Base-by-base conservation (phyloP, 2,888 invertebrate species). In the Achlya flavicornis region DNA sequence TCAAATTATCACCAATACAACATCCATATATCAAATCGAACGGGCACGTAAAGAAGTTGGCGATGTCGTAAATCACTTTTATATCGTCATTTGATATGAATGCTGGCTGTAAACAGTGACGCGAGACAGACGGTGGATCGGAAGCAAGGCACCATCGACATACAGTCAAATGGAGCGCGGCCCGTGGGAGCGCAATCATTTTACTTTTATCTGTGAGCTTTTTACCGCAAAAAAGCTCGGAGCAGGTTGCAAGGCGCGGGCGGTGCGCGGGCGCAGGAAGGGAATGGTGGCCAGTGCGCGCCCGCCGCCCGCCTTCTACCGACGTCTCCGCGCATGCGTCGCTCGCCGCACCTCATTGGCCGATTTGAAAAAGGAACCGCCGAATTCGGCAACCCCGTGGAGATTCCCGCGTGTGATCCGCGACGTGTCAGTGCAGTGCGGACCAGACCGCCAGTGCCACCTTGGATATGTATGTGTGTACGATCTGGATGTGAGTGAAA, bases 191-290 rank as follows among this genome's bases (percentile, higher is more conserved):
- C 87, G 84, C 77, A 81, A 83, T 83, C 76, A 80, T 83, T 88
- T 87, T 81, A 85, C 86, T 88, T 86, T 86, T 86, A 84, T 83
- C 82, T 78, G 53, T 65, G 79, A 85, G 87, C 89, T 88, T 87
- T 84, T 87, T 86, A 80, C 83, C 84, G 87, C 84, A 89, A 90
- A 91, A 46, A 90, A 90, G 90, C 88, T 88, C 76, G 69, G 74
- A 83, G 84, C 88, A 86, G 88, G 89, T 86, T 85, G 87, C 72
- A 71, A 66, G 72, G 74, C 71, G 72, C 69, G 71, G 69, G 33
- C 41, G 57, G 60, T 62, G 65, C 14, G 72, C 73, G 73, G 73
- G 72, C 65, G 68, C 64, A 64, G 64, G 70, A 64, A 64, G 71
- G 67, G 41, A 48, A 53, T 46, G 59, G 63, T 63, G 61, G 81